Evolutionary conservation across 2,113 vertebrate species (phyloP), one percentile per base, ranked within the genome.

Genomic region (Plecturocebus donacophilus): DNA sequence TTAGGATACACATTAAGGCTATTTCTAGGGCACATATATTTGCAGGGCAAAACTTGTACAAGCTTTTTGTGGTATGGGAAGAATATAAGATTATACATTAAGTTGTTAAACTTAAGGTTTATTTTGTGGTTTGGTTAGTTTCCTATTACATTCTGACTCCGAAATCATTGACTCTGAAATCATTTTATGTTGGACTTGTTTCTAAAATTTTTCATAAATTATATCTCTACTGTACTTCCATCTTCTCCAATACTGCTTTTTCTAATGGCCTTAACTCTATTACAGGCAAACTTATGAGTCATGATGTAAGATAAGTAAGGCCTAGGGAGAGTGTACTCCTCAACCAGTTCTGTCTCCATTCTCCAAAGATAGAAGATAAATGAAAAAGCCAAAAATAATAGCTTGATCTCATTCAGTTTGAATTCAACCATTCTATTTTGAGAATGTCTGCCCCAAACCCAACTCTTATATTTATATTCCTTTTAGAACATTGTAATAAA

Each of bases 371-470:
- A 93, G 84, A 92, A 73, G 70, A 94, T 92, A 75, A 92, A 81
- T 81, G 47, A 49, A 81, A 90, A 86, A 85, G 16, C 71, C 94
- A 94, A 94, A 94, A 81, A 97, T 89, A 96, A 89, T 73, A 85
- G 47, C 89, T 80, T 81, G 71, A 92, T 66, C 54, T 97, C 79
- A 97, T 58, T 96, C 79, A 42, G 64, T 80, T 81, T 92, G 58
- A 91, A 85, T 91, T 91, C 73, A 52, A 92, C 85, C 86, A 45
- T 61, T 95, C 79, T 87, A 95, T 93, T 97, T 93, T 96, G 66
- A 97, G 84, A 90, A 88, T 75, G 71, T 54, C 61, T 96, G 35
- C 66, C 54, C 61, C 89, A 85, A 92, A 75, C 68, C 54, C 73
- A 89, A 68, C 54, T 94, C 88, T 84, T 61, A 71, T 17, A 81